Base-by-base conservation (phyloP, 2,797 vertebrate genomes). In the Rhinatrema bivittatum region DNA sequence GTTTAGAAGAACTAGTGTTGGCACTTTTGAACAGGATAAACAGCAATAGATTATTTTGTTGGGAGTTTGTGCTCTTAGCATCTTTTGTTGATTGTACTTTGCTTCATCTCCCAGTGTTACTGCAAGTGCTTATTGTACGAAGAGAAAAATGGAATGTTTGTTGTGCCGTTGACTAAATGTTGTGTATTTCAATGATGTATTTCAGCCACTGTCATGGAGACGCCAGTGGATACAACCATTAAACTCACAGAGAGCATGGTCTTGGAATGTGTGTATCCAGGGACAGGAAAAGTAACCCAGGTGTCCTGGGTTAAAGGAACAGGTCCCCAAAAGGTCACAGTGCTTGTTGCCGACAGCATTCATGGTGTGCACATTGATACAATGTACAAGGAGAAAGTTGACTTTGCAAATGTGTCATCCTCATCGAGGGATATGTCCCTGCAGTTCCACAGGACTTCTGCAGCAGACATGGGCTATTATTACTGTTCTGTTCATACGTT, bases 281-380 rank as follows among this genome's bases (percentile, higher is more conserved):
- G 74, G 54, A 29, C 6, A 0, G 60, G 65, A 2, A 57, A 28
- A n/a, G 58, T 90, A 59, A 86, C 60, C 28, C 85, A 91, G 74
- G 56, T 78, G 24, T 79, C 79, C 37, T 96, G 90, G 89, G 65
- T 55, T 39, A 91, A 89, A 78, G 4, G 43, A 6, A 59, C 56
- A 3, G 21, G 58, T 19, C 12, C 9, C 5, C 1, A 13, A 6
- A 76, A 57, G 29, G 7, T 62, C 21, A 56, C 59, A 1, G 10
- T 90, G 16, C 85, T 81, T 2, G 50, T 87, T 40, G 86, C 81
- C 57, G 72, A 79, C 29, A 74, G 84, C 1, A 39, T 19, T 1
- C 61, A 37, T 1, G 84, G 74, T 2, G 5, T 60, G 23, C 2
- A 39, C 12, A 62, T 78, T 0, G 26, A 51, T 28, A 7, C 33